Percentiles rank a stretch among this genome's conserved stretches.
These are phyloP conservation scores for Hypotaenidia philippensis DNA, from an alignment of 2,797 vertebrate species.

Conservation along the genomic window DNA sequence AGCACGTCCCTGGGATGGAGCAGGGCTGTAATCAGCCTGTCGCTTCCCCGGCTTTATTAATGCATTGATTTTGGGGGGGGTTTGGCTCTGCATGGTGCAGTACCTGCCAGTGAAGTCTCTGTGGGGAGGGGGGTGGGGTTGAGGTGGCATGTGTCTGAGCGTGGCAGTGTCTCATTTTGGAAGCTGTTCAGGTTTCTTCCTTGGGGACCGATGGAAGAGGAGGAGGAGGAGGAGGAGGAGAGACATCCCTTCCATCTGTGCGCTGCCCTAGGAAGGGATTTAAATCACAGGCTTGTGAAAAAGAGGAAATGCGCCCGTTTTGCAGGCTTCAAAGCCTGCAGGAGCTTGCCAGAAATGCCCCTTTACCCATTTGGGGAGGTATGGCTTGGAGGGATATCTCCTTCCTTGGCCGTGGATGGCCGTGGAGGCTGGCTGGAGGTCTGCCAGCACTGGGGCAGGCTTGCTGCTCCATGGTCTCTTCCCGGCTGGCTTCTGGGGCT, in stretches of 20 bases:
- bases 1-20: neutral
- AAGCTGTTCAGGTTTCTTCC: conserved; percentile 5
- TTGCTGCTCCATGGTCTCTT: neutral
- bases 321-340: neutral
- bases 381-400: neutral
- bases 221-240: conserved; percentile 14
- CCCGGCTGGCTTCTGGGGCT: neutral
- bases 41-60: conserved; percentile 7
- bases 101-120: conserved; percentile 15
- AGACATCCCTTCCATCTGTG: conserved; percentile 58
- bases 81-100: accelerated
- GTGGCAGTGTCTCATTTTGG: neutral
- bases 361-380: accelerated
- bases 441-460: accelerated
- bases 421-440: neutral
- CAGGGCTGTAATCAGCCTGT: conserved; percentile 10
- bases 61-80: neutral
- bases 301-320: conserved; percentile 9
- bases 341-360: neutral
- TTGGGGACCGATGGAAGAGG: neutral
- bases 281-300: neutral
- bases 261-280: neutral
- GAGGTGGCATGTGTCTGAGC: conserved; percentile 12
- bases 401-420: neutral
- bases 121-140: neutral